Evolutionary conservation across 1,140 invertebrate genomes (phyloP).

Genomic region (Berghia stephanieae): DNA sequence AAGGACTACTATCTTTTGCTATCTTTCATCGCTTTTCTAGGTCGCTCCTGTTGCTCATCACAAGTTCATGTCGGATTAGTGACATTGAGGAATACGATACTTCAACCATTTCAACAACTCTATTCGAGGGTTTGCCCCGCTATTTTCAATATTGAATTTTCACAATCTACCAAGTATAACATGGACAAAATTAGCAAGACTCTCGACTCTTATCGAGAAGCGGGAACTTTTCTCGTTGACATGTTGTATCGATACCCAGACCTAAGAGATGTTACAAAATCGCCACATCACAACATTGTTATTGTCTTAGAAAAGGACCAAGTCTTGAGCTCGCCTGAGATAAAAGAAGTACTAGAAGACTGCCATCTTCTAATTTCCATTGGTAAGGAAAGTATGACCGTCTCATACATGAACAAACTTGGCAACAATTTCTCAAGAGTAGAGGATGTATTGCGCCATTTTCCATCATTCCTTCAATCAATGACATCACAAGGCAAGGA

Average conservation of each 20-base stretch:
- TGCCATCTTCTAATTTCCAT: constrained; percentile 44
- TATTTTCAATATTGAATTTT: constrained; percentile 37
- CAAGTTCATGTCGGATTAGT: constrained; percentile 42
- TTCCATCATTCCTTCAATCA: constrained; percentile 41
- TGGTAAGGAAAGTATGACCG: constrained; percentile 30
- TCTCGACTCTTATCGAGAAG: constrained; percentile 30
- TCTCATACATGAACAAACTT: constrained; percentile 42
- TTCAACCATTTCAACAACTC: constrained; percentile 14
- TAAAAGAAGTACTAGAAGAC: constrained; percentile 38
- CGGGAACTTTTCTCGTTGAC: constrained; percentile 41
- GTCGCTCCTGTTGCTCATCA: constrained; percentile 38
- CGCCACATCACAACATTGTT: constrained; percentile 46
- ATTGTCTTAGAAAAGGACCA: constrained; percentile 20
- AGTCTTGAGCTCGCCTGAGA: background rate
- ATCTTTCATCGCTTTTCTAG: constrained; percentile 44
- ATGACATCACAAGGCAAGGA: background rate
- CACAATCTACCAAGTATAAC: constrained; percentile 20
- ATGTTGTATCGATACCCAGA: constrained; percentile 47
- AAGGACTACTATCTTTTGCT: constrained; percentile 24
- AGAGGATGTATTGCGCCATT: constrained; percentile 42
- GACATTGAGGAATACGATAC: constrained; percentile 36
- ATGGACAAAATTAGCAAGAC: constrained; percentile 27
- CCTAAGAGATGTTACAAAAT: constrained; percentile 36
- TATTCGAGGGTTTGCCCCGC: constrained; percentile 43
- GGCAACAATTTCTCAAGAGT: constrained; percentile 42